These are phyloP conservation scores for Empis livida DNA, from an alignment of 2,888 invertebrate genomes.

Conservation along the genomic window DNA sequence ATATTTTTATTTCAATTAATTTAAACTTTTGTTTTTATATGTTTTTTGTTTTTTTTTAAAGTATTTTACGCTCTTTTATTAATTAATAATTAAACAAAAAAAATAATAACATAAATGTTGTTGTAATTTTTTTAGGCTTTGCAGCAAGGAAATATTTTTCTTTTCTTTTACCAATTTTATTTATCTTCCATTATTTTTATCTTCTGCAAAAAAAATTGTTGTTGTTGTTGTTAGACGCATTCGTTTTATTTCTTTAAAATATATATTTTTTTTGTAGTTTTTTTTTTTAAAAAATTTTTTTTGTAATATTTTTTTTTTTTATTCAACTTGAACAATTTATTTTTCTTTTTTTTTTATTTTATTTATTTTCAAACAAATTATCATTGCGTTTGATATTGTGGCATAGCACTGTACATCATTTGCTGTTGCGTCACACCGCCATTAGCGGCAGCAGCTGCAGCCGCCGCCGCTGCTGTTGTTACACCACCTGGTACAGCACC, in stretches of 20 bases:
- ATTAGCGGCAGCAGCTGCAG: constrained; percentile 35
- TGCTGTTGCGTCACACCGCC: constrained; percentile 45
- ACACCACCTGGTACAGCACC: constrained; percentile 40
- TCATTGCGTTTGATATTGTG: constrained; percentile 81
- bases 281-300: not conserved
- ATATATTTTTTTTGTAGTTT: not conserved
- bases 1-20: too few species aligned
- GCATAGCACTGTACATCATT: constrained; percentile 58
- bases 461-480: constrained; percentile 37
- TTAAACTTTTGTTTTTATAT: too few species aligned
- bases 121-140: too few species aligned
- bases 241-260: not conserved
- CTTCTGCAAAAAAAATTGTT: too few species aligned
- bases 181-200: too few species aligned
- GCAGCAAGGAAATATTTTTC: too few species aligned
- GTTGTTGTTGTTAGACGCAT: too few species aligned
- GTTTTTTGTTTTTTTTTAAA: too few species aligned
- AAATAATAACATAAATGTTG: too few species aligned
- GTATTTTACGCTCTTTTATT: too few species aligned
- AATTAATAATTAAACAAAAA: too few species aligned
- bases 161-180: too few species aligned
- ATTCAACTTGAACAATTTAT: not conserved
- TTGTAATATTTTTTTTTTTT: not conserved
- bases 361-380: constrained; percentile 19
- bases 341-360: not conserved